These are phyloP conservation scores for Cichladusa arquata DNA, from an alignment of 2,113 vertebrate genomes.

Conservation along the genomic window DNA sequence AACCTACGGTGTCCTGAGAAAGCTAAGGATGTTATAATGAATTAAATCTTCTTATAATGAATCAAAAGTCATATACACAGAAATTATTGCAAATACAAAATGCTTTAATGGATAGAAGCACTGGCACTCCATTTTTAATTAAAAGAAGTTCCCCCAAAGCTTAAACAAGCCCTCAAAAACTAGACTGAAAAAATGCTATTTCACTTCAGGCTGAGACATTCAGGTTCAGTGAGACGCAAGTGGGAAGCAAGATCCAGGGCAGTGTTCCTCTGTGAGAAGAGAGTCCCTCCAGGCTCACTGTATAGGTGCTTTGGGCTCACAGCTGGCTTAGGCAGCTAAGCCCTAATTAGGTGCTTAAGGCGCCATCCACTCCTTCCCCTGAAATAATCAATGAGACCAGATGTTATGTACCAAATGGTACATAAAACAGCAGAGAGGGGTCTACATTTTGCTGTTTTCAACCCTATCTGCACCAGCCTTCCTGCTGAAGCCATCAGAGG, in stretches of 20 bases:
- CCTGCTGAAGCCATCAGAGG: neutral
- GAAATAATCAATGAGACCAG: neutral
- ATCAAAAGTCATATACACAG: neutral
- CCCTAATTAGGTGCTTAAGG: neutral
- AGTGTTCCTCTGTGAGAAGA: neutral
- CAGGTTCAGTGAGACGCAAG: neutral
- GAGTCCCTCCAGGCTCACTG: neutral
- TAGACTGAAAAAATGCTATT: neutral
- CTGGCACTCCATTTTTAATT: neutral
- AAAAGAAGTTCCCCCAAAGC: neutral
- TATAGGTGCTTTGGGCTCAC: neutral
- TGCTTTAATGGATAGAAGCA: neutral
- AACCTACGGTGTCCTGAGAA: neutral
- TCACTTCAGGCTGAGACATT: neutral
- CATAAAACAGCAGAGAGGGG: neutral
- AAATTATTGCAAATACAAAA: neutral
- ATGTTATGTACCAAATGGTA: neutral
- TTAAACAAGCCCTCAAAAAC: neutral
- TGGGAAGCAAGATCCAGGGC: neutral
- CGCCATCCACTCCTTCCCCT: neutral
- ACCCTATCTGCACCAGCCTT: neutral
- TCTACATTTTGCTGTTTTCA: neutral
- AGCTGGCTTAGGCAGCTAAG: neutral
- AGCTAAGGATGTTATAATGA: neutral
- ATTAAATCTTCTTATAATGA: neutral